Base-by-base conservation (phyloP, 1,140 invertebrate genomes). In the Eubasilissa regina region DNA sequence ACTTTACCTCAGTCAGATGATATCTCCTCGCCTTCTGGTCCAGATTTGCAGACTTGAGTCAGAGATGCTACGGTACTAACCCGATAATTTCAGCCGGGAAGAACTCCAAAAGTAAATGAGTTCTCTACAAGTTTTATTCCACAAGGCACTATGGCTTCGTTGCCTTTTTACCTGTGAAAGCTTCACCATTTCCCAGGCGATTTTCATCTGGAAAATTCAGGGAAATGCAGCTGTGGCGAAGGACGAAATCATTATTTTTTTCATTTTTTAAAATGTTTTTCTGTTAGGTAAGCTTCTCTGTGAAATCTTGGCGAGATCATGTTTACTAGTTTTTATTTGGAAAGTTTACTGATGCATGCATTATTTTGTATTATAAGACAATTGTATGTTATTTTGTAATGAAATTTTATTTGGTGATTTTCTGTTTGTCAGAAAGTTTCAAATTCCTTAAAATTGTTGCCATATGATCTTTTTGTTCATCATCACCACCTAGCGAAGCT, bases 101-200 rank as follows among this genome's bases (percentile, higher is more conserved):
- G n/a, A 47, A 47, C 64, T 68, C 19, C n/a, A 45, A 68, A 68
- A 45, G 44, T 48, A 68, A 68, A 68, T 68, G 64, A 68, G 64
- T 48, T 47, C 64, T 68, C 7, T 19, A 44, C 44, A 68, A 68
- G n/a, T 68, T 68, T 68, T 17, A 44, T 45, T 17, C 17, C 44
- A 68, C 43, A 68, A 68, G 43, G 9, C 44, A 47, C 64, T 47
- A n/a, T 19, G 44, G 44, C n/a, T 68, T 10, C 48, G 48, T 51
- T 51, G 43, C 43, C 60, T 43, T 68, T 68, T 68, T 68, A 68
- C 64, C 64, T 68, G 64, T 21, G 13, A 64, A 64, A 64, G 60
- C 60, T 25, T n/a, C 35, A 64, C 25, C 60, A 25, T 64, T 43
- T 64, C 60, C 60, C 60, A 10, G 58, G 35, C 60, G 60, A 25